Percentiles rank a stretch among this genome's conserved stretches.
Conservation (phyloP, 2,113 vertebrate genomes). For the Thomomys bottae region DNA sequence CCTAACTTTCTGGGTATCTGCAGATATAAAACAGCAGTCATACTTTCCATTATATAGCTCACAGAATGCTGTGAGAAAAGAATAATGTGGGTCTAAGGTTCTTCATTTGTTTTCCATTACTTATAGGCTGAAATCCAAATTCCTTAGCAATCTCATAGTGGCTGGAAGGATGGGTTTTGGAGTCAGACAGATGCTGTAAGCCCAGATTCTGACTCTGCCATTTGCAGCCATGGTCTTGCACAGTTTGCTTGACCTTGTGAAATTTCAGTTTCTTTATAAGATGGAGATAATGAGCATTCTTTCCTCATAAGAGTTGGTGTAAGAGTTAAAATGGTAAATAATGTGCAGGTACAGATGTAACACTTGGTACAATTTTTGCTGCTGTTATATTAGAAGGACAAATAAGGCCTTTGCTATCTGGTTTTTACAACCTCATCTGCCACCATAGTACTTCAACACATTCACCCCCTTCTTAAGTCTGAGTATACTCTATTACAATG, state of each 20-base stretch:
- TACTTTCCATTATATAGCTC: conserved; percentile 67
- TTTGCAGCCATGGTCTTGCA: background rate
- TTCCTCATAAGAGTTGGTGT: background rate
- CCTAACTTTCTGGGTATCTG: conserved; percentile 54
- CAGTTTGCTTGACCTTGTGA: conserved; percentile 7
- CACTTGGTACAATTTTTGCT: background rate
- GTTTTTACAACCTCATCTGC: background rate
- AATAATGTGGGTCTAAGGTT: conserved; percentile 47
- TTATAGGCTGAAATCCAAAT: conserved; percentile 61
- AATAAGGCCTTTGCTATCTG: background rate
- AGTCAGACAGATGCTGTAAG: conserved; percentile 37
- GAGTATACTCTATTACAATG: background rate
- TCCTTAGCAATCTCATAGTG: conserved; percentile 73
- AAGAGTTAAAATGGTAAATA: background rate
- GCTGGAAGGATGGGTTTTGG: conserved; percentile 60
- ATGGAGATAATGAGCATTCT: background rate
- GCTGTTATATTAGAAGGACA: background rate
- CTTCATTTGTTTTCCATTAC: conserved; percentile 74
- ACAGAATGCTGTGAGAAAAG: conserved; percentile 58
- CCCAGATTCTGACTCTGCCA: conserved; percentile 42
- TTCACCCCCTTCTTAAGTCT: background rate
- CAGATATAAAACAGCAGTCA: conserved; percentile 50
- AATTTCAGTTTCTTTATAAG: conserved; percentile 49
- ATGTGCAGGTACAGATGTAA: background rate
- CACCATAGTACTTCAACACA: background rate